Percentiles rank a stretch among this genome's conserved stretches.
phyloP scores from a whole-genome alignment of 1,140 invertebrate genomes.

The Lineus longissimus region DNA sequence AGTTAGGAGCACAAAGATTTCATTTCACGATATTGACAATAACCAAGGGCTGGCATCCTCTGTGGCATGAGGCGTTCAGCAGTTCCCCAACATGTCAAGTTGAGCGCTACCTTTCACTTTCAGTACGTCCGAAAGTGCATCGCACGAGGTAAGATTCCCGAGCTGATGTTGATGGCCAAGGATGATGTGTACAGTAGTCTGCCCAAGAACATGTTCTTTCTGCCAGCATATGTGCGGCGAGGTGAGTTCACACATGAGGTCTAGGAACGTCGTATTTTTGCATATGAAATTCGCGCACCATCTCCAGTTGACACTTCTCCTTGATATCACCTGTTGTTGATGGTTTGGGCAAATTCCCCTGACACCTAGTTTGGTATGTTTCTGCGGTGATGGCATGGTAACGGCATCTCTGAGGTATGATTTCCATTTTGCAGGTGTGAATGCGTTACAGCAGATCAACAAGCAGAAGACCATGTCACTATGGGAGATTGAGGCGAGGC shows the following conservation, averaged over 20 bases:
- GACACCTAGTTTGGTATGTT: too few species aligned
- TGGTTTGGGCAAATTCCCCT: too few species aligned
- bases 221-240: conserved; percentile 55
- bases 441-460: conserved; percentile 41
- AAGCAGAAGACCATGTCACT: conserved; percentile 46
- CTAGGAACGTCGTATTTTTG: neutral
- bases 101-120: conserved; percentile 21
- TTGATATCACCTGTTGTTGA: too few species aligned
- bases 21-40: too few species aligned
- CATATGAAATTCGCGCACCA: too few species aligned
- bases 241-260: conserved; percentile 31
- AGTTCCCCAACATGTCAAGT: too few species aligned
- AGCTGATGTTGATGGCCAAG: conserved; percentile 58
- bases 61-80: too few species aligned
- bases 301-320: too few species aligned
- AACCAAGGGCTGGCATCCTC: too few species aligned
- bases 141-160: conserved; percentile 53
- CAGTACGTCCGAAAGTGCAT: conserved; percentile 59
- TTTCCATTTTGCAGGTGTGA: conserved; percentile 30
- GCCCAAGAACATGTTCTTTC: conserved; percentile 46
- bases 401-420: too few species aligned
- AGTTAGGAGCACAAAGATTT: too few species aligned
- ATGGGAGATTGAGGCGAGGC: conserved; percentile 48
- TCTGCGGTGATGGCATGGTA: too few species aligned
- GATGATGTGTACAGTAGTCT: conserved; percentile 53